These are phyloP conservation scores for Halcyon leucocephala DNA, from an alignment of 2,797 vertebrate genomes.

Conservation along the genomic window DNA sequence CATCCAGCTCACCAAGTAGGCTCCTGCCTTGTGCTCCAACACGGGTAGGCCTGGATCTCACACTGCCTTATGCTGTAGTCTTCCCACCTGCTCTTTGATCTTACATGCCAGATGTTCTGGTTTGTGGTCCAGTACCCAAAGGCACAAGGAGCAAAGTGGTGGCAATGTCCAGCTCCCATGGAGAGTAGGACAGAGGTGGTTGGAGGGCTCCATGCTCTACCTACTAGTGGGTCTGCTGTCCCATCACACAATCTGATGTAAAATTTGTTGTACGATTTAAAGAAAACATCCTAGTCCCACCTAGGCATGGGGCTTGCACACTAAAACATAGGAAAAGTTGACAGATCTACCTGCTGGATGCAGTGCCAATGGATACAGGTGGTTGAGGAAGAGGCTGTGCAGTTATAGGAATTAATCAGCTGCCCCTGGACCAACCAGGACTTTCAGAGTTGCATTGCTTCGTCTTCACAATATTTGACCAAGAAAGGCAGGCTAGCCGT, in stretches of 20 bases:
- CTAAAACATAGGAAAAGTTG: background rate
- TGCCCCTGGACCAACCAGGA: background rate
- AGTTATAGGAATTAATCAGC: background rate
- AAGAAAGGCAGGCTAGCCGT: background rate
- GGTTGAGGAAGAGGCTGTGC: background rate
- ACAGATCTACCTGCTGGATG: background rate
- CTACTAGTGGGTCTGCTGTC: fast-evolving
- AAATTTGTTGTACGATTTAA: background rate
- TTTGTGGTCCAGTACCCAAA: background rate
- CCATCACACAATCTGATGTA: background rate
- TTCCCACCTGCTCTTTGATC: background rate
- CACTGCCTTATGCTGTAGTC: background rate
- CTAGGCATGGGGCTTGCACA: background rate
- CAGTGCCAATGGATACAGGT: background rate
- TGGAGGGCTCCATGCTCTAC: background rate
- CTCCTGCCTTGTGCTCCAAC: background rate
- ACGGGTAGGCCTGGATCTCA: background rate
- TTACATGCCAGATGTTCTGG: background rate
- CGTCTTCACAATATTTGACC: background rate
- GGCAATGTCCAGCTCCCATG: background rate
- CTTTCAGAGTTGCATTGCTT: background rate
- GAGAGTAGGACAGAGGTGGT: background rate
- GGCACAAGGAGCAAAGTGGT: background rate
- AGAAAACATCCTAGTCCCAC: background rate
- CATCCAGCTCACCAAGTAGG: background rate